Conservation (phyloP, 2,888 invertebrate genomes). For the Schizotus pectinicornis region DNA sequence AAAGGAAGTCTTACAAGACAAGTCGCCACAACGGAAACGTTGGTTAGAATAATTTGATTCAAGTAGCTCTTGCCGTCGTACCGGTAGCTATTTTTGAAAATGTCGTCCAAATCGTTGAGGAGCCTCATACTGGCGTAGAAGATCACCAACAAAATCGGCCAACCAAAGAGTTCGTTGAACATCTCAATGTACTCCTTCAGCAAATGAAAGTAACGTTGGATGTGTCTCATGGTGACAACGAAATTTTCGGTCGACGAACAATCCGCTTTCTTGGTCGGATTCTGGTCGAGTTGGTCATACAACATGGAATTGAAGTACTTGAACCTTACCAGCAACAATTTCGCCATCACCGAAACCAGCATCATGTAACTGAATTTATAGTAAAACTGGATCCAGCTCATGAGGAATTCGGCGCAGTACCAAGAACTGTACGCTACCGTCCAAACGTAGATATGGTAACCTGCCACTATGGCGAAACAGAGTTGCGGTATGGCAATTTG, state of each 20-base stretch:
- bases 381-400: conserved; percentile 2
- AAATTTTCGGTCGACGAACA: not conserved
- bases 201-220: not conserved
- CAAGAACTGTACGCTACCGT: not conserved
- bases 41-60: not conserved
- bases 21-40: not conserved
- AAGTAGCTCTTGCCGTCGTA: not conserved
- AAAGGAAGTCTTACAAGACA: not conserved
- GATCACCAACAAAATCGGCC: not conserved
- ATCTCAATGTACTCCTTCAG: not conserved
- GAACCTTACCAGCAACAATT: not conserved
- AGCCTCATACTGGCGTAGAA: not conserved
- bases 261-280: not conserved
- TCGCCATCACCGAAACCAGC: not conserved
- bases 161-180: conserved; percentile 1
- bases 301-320: not conserved
- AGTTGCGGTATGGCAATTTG: not conserved
- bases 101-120: conserved; percentile 3
- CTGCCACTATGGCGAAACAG: not conserved
- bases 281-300: not conserved
- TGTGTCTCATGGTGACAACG: not conserved
- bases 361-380: not conserved
- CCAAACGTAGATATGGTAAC: not conserved
- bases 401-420: not conserved
- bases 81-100: conserved; percentile 1